Base-by-base conservation (phyloP, 2,797 vertebrate species). In the Macropodus opercularis region DNA sequence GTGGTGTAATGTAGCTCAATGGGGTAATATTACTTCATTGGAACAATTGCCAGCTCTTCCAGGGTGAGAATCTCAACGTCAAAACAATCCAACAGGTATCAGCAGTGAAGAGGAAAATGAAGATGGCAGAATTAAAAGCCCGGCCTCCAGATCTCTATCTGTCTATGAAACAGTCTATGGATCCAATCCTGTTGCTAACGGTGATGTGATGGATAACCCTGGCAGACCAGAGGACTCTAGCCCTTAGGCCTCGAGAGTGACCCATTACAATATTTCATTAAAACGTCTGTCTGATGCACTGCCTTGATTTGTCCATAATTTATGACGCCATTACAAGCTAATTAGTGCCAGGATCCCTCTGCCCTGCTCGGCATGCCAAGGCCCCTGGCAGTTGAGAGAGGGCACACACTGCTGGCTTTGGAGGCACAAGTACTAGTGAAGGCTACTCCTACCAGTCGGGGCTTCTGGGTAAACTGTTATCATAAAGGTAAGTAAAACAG, bases 311-410 rank as follows among this genome's bases (percentile, higher is more conserved):
- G 90, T 89, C 91, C 87, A 91, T 92, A 91, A 96, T 96, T 96
- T 95, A 95, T 95, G 95, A 93, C 87, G 91, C 90, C 92, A 95
- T 96, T 96, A 96, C 90, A 83, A 88, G 85, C 85, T 94, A 96
- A 97, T 96, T 96, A 97, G 92, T 87, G 85, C 87, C 93, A 94
- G 91, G 91, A 77, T 86, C 81, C 58, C 80, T 58, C 61, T 84
- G 77, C 83, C 75, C 72, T 50, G 57, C 72, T 51, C 59, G 17
- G 61, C 80, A 83, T 69, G 78, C 69, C 75, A 71, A n/a, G 68
- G 72, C 79, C 73, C 50, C 72, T 76, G 78, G 83, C 86, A 77
- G 74, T 77, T 62, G 57, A 14, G 57, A 68, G 72, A 80, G 77
- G 74, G 72, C 79, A 81, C 63, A 79, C 63, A 68, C 62, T 53